Base-by-base conservation (phyloP, 35 echinoderm and acorn worm species). In the Patiria miniata region DNA sequence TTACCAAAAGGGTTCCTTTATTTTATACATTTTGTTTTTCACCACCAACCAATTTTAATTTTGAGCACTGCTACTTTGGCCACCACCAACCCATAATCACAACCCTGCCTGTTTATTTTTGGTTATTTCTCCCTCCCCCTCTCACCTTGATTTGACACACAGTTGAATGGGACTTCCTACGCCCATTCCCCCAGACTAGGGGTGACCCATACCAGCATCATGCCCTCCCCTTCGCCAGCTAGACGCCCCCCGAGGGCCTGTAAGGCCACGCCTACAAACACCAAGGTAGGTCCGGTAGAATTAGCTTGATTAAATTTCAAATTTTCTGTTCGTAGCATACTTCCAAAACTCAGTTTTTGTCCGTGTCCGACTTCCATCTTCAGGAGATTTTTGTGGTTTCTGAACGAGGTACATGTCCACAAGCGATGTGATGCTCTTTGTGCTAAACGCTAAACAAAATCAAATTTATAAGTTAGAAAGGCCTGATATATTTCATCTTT, bases 121-220 rank as follows among this genome's bases (percentile, higher is more conserved):
- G 21, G 36, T 21, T 61, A 8, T 50, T 1, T 47, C 36, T 57
- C 14, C 0, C 52, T n/a, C 9, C 22, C 47, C 34, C 83, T n/a
- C 36, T 39, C 51, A 39, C 9, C 32, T 34, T 76, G 19, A 32
- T 76, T 29, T 58, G 42, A 37, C 79, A 58, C 39, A 73, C 65
- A 73, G 65, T 14, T 73, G 65, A 73, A 73, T 36, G 65, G 65
- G 65, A 73, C 26, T 14, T 32, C 65, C 2, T 73, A 32, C 9
- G 65, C 78, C 9, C 77, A 44, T 40, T 77, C 79, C 7, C 79
- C 60, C 1, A 83, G 88, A 83, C 79, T 33, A 52, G 80, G 60
- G 8, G 29, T 90, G 37, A 85, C 88, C 23, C 88, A 90, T 52
- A 68, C 36, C 54, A 83, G 80, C 80, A 84, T 90, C 14, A 65